Evolutionary conservation across 2,113 vertebrate species (phyloP), one percentile per base, ranked within the genome.

Genomic region (Talpa occidentalis): DNA sequence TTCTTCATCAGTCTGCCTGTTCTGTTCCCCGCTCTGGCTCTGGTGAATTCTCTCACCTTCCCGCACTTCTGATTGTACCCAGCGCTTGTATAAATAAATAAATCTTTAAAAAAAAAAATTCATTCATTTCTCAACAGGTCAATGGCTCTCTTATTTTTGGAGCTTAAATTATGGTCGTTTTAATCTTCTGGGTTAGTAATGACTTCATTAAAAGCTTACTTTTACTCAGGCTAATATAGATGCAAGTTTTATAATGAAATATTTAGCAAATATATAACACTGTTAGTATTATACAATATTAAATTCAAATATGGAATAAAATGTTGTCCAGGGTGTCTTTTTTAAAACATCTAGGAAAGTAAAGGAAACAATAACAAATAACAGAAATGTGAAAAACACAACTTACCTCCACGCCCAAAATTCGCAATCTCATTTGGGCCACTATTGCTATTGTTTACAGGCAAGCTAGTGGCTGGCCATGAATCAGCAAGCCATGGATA

Each of bases 401-500:
- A 98, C 97, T 69, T 97, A 99, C 99, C 99, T 99, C 98, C 99
- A 95, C 99, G 99, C 88, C 99, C 98, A 85, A 99, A 99, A 98
- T 99, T 99, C 44, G 98, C 98, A 94, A 99, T 98, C 97, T 99
- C 99, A 91, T 99, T 99, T 42, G 99, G 99, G 90, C 99, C 99
- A 92, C 98, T 99, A 26, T 98, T 99, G 96, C 98, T 98, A 95
- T 99, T 99, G 98, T 99, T 99, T 90, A 99, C 99, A 0, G 99
- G 99, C 96, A 99, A 98, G 98, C 99, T 99, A 72, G 99, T 99
- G 74, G 99, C 99, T 64, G 99, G 99, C 99, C 99, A 99, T 32
- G 99, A 99, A 97, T 99, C 99, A 9, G 99, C 99, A 96, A 99
- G 99, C 99, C 99, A 99, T 85, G 99, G 99, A 93, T 99, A 99